phyloP scores from a whole-genome alignment of 2,113 vertebrate species.

The Lophochroa leadbeateri region DNA sequence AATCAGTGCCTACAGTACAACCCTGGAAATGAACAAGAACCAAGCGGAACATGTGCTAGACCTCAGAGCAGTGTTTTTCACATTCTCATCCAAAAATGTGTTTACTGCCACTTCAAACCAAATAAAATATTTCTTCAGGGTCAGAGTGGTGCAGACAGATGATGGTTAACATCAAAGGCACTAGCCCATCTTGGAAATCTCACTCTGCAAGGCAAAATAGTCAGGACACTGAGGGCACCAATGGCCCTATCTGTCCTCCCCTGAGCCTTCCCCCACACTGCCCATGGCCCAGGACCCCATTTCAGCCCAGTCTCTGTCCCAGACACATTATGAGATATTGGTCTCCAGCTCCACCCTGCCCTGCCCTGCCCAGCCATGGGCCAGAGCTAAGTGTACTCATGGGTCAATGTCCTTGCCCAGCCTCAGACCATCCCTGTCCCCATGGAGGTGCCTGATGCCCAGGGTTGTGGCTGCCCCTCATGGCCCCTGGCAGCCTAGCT shows the following conservation, averaged over 20 bases:
- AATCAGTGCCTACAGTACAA: fast-evolving
- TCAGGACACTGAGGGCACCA: neutral
- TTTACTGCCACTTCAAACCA: neutral
- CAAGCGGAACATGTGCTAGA: neutral
- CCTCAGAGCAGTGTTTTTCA: neutral
- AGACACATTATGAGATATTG: too few relatives aligned
- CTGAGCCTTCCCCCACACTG: neutral
- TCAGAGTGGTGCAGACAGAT: neutral
- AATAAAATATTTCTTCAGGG: neutral
- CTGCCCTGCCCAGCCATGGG: neutral
- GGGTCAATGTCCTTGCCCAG: too few relatives aligned
- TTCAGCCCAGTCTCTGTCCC: neutral
- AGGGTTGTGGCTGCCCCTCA: neutral
- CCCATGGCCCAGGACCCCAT: neutral
- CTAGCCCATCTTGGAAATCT: neutral
- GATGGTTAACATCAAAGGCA: neutral
- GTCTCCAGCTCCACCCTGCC: neutral
- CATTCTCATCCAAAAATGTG: fast-evolving
- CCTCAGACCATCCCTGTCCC: neutral
- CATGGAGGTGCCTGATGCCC: fast-evolving
- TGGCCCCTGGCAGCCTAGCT: neutral
- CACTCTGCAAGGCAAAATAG: neutral
- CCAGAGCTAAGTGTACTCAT: fast-evolving
- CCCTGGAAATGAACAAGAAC: neutral
- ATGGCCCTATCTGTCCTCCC: neutral